A percentile compares a stretch with the other conserved stretches of the same genome.
phyloP scores from a whole-genome alignment of 2,797 vertebrate genomes.

The Micrastur ruficollis region DNA sequence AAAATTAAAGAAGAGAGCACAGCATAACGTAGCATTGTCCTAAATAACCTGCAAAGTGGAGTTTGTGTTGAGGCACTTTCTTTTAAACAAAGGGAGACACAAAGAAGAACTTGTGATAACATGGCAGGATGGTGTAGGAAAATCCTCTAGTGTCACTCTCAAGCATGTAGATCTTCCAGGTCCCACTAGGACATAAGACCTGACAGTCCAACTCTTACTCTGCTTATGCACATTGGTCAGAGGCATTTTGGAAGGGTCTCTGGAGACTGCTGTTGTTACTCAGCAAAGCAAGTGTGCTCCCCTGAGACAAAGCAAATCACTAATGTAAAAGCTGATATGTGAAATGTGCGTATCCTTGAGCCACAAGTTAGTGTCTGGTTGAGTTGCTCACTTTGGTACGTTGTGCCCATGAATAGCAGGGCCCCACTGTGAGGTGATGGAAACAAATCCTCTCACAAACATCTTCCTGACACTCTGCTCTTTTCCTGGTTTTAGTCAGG shows the following conservation, averaged over 20 bases:
- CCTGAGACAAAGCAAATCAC: background rate
- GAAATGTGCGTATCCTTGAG: background rate
- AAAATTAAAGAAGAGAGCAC: constrained; percentile 30
- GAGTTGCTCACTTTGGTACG: background rate
- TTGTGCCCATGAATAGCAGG: background rate
- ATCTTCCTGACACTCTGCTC: background rate
- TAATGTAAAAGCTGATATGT: fast-evolving
- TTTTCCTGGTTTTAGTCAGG: background rate
- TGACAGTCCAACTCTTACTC: background rate
- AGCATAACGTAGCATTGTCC: background rate
- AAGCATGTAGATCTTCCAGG: background rate
- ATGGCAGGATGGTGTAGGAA: background rate
- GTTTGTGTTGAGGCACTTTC: background rate
- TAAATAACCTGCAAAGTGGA: background rate
- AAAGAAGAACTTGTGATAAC: background rate
- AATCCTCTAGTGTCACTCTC: background rate
- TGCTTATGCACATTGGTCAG: background rate
- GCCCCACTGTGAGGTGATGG: background rate
- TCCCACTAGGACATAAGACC: background rate
- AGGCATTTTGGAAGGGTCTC: background rate
- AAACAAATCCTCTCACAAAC: background rate
- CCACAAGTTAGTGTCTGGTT: background rate
- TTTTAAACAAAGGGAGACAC: background rate
- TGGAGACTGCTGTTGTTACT: background rate
- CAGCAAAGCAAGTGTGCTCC: background rate